Evolutionary conservation across 2,113 vertebrate species (phyloP).

Genomic region (Heterotilapia buettikoferi): DNA sequence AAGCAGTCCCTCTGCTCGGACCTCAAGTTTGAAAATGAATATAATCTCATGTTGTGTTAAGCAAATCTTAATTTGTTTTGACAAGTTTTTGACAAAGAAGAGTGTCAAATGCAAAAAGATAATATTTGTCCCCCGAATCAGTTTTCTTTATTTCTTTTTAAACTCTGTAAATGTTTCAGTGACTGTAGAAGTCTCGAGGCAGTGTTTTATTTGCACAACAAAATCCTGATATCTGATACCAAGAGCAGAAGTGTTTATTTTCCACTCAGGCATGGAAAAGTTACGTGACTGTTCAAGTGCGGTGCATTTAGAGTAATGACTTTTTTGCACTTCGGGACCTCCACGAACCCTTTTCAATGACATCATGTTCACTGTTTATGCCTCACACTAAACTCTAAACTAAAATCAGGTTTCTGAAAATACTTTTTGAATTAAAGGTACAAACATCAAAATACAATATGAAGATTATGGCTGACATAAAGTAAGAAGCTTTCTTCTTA

Average conservation of each 20-base stretch:
- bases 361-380: not conserved
- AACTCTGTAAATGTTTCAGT: not conserved
- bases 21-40: not conserved
- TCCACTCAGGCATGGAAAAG: slow-evolving; percentile 34
- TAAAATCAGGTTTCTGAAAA: slow-evolving; percentile 9
- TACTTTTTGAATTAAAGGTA: slow-evolving; percentile 1
- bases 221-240: not conserved
- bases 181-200: not conserved
- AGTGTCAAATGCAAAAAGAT: not conserved
- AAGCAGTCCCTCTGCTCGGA: not conserved
- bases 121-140: not conserved
- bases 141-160: not conserved
- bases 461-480: not conserved
- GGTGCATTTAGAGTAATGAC: slow-evolving; percentile 8
- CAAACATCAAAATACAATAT: not conserved
- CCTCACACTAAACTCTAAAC: not conserved
- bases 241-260: slow-evolving; percentile 2
- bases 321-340: slow-evolving; percentile 21
- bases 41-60: not conserved
- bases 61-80: not conserved
- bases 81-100: not conserved
- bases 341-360: slow-evolving; percentile 19
- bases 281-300: not conserved
- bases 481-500: slow-evolving; percentile 11
- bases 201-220: not conserved